Base-by-base conservation (phyloP, 2,113 vertebrate species). In the Neolamprologus falcicula region DNA sequence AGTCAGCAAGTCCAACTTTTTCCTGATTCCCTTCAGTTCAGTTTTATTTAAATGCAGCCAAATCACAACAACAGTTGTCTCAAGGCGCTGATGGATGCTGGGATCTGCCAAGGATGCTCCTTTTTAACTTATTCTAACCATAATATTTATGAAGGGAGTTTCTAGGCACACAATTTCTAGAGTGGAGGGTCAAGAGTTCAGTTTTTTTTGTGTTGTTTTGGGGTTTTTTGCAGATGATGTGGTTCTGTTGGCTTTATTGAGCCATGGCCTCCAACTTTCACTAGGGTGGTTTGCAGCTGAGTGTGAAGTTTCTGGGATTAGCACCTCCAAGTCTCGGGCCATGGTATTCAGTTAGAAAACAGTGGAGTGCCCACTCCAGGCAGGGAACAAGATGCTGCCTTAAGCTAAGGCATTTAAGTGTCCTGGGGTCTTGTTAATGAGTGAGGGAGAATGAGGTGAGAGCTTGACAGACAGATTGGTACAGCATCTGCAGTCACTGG, bases 161-260 rank as follows among this genome's bases (percentile, higher is more conserved):
- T 63, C 31, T 35, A 63, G 31, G 4, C 31, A n/a, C 19, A 66
- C 33, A n/a, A 8, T 66, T 66, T 66, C 33, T 37, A 66, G 10
- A 66, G 6, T 7, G 31, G 31, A n/a, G 31, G 31, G 61, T 66
- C 17, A 37, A 7, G 17, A 35, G 33, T 66, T 37, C 19, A 66
- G 31, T 0, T 0, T 19, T 61, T 16, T 33, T 61, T 10, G 24
- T 57, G 7, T 59, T 28, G 16, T 19, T 61, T 19, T 10, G 26
- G 13, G 14, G 0, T 0, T n/a, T 54, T 66, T 66, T 66, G 33
- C 61, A 66, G 10, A n/a, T 66, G 61, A 66, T 66, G 6, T 13
- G 3, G 33, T 37, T 66, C 33, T 66, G 33, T 66, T 66, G 33
- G 10, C 10, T n/a, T n/a, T n/a, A 66, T 37, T 37, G 10, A 66